Evolutionary conservation across 2,888 invertebrate genomes (phyloP).

Genomic region (Tipula confusa): DNA sequence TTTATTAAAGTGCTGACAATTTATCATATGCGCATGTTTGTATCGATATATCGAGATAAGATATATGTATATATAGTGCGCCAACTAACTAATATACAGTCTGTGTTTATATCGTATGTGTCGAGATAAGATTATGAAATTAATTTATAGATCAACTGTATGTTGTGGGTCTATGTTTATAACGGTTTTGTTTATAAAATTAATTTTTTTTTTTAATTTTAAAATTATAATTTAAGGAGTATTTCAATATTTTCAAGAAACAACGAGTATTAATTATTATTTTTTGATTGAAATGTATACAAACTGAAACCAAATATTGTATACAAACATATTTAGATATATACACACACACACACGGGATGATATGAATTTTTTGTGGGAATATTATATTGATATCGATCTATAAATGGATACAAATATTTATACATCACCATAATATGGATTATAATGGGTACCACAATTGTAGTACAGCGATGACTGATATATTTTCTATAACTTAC

Average conservation of each 20-base stretch:
- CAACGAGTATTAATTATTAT: slow-evolving; percentile 3
- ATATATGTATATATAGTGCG: neutral
- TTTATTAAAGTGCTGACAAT: slow-evolving; percentile 25
- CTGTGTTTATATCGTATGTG: slow-evolving; percentile 3
- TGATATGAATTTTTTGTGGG: neutral
- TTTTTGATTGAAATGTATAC: slow-evolving; percentile 20
- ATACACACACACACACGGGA: slow-evolving; percentile 25
- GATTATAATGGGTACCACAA: neutral
- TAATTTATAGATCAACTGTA: slow-evolving; percentile 25
- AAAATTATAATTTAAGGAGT: slow-evolving; percentile 8
- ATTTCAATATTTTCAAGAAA: slow-evolving; percentile 12
- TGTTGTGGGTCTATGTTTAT: neutral
- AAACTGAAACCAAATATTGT: slow-evolving; percentile 8
- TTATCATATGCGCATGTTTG: neutral
- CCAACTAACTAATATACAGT: slow-evolving; percentile 3
- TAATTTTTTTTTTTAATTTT: neutral
- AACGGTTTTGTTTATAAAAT: neutral
- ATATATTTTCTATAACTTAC: no score
- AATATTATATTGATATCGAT: neutral
- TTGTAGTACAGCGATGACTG: neutral
- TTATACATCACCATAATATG: neutral
- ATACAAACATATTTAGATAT: no score
- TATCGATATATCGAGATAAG: neutral
- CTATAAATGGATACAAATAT: neutral
- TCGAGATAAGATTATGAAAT: slow-evolving; percentile 12